Evolutionary conservation across 2,888 invertebrate species (phyloP).

Genomic region (Unio pictorum): DNA sequence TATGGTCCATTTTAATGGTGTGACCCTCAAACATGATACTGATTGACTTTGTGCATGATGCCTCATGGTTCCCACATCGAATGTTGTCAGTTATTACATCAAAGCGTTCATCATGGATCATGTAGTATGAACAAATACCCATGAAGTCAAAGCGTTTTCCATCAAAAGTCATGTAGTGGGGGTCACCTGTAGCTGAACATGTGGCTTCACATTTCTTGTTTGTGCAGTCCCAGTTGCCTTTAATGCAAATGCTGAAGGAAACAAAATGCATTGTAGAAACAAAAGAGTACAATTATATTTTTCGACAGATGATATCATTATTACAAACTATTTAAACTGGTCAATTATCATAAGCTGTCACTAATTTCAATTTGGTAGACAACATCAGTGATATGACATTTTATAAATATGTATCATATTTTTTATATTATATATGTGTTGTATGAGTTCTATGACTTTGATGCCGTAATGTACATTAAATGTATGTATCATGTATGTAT

Average conservation of each 20-base stretch:
- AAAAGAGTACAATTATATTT: too few relatives aligned
- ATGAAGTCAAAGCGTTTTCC: conserved; percentile 90
- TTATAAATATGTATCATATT: too few relatives aligned
- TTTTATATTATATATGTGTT: too few relatives aligned
- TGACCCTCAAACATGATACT: conserved; percentile 59
- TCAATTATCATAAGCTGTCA: too few relatives aligned
- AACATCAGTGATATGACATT: too few relatives aligned
- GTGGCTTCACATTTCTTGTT: conserved; percentile 83
- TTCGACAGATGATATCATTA: too few relatives aligned
- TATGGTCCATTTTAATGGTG: conserved; percentile 83
- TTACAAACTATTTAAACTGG: too few relatives aligned
- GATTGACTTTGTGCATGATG: conserved; percentile 85
- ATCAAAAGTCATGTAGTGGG: conserved; percentile 93
- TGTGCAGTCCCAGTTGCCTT: conserved; percentile 84
- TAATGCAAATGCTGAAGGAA: conserved; percentile 52
- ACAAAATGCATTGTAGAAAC: not conserved
- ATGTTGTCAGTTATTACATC: conserved; percentile 72
- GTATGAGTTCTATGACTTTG: too few relatives aligned
- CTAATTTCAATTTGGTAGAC: too few relatives aligned
- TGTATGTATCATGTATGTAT: too few relatives aligned
- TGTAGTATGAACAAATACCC: conserved; percentile 90
- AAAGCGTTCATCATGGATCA: conserved; percentile 81
- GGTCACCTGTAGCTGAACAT: conserved; percentile 90
- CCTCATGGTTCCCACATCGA: conserved; percentile 78
- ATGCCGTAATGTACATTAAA: too few relatives aligned